Conservation (phyloP, 2,113 vertebrate species). For the Daboia siamensis region DNA sequence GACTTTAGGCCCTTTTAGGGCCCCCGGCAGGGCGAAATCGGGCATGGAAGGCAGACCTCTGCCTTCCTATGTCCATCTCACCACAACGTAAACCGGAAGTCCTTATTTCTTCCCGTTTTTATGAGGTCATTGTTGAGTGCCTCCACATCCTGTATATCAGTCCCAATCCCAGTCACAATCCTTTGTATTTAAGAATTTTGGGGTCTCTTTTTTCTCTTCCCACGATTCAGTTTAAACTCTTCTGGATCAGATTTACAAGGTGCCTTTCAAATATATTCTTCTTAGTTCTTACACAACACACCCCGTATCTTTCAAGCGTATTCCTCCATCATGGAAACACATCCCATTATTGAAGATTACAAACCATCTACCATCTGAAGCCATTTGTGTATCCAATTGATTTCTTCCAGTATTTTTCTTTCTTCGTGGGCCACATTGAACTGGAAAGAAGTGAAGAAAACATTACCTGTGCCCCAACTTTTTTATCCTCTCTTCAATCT, state of each 20-base stretch:
- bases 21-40: no score
- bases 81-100: no score
- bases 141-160: not conserved
- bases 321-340: not conserved
- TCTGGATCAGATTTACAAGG: not conserved
- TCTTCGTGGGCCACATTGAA: not conserved
- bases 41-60: no score
- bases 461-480: not conserved
- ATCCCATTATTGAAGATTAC: not conserved
- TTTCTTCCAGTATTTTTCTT: not conserved
- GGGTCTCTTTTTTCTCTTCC: not conserved
- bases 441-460: not conserved
- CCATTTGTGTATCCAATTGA: not conserved
- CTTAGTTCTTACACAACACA: not conserved
- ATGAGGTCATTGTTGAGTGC: not conserved
- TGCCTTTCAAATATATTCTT: not conserved
- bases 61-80: no score
- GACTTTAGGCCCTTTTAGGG: no score
- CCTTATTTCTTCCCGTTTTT: not conserved
- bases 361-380: not conserved
- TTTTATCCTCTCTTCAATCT: not conserved
- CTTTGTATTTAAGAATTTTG: not conserved
- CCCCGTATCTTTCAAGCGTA: not conserved
- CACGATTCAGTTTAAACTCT: not conserved
- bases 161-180: not conserved